phyloP scores from a whole-genome alignment of 2,888 invertebrate genomes.

The Thelaira solivaga region DNA sequence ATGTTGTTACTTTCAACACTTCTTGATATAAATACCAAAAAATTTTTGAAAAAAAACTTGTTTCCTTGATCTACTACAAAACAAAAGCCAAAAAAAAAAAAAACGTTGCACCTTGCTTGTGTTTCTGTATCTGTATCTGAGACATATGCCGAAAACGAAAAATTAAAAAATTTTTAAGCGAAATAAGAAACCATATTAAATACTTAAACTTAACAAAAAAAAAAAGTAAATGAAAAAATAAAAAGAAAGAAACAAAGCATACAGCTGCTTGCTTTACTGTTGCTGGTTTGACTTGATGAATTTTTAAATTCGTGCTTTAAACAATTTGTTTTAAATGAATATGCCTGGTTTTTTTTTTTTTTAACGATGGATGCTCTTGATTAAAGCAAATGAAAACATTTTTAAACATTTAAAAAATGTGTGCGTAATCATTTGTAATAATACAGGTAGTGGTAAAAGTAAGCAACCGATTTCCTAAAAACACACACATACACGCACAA shows the following conservation, averaged over 20 bases:
- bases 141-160: slow-evolving; percentile 54
- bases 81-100: not conserved
- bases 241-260: too few species aligned
- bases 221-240: too few species aligned
- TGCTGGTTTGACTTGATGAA: slow-evolving; percentile 1
- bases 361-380: slow-evolving; percentile 32
- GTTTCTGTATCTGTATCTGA: slow-evolving; percentile 33
- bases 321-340: slow-evolving; percentile 36
- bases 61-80: slow-evolving; percentile 11
- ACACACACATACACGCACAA: not conserved
- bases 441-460: slow-evolving; percentile 49
- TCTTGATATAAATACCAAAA: slow-evolving; percentile 26
- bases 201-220: not conserved
- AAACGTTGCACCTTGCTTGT: slow-evolving; percentile 50
- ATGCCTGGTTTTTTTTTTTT: slow-evolving; percentile 28
- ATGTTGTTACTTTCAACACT: slow-evolving; percentile 51
- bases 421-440: slow-evolving; percentile 56
- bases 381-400: slow-evolving; percentile 32
- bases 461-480: slow-evolving; percentile 45
- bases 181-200: not conserved
- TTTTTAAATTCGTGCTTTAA: slow-evolving; percentile 28
- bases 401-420: slow-evolving; percentile 47
- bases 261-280: slow-evolving; percentile 38
- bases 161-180: not conserved
- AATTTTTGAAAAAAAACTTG: slow-evolving; percentile 32